Evolutionary conservation across 2,113 vertebrate species (phyloP), one percentile per base, ranked within the genome.

Genomic region (Lipophrys pholis): DNA sequence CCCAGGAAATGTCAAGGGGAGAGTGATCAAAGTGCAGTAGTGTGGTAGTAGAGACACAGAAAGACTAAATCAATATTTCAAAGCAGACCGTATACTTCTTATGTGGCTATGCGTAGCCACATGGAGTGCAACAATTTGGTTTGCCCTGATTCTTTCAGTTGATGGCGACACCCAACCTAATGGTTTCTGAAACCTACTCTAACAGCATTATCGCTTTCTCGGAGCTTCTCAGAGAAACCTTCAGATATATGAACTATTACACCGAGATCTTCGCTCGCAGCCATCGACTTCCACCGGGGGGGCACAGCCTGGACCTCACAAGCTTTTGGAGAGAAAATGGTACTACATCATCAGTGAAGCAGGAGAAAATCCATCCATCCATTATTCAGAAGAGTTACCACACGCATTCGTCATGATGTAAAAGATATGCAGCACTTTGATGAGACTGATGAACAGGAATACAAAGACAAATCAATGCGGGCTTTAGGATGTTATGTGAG

Each of bases 11-110:
- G 21, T 30, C 21, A 30, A 2, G 36, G 57, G 52, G 7, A 72
- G 46, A 51, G 17, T 30, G 48, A 72, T 52, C 43, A 64, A 70
- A 40, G 54, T 55, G 52, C 58, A 54, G 45, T 40, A 43, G 21
- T 8, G 36, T 61, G 30, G 57, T 45, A 50, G 21, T 8, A 35
- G 30, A 43, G 65, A 72, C 66, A 80, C 68, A 74, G 75, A 70
- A 74, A 83, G 74, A 63, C 46, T 69, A 16, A n/a, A 80, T 89
- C 69, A 88, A 87, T 89, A 86, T 87, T 88, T 88, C 41, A 88
- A 60, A 80, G 73, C 59, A 10, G 46, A 15, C 74, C 57, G 49
- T 64, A 41, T 54, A 41, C 57, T 52, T 74, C 15, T 51, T 43
- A 67, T 51, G 5, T 2, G 3, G 42, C 50, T 69, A 60, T n/a